Base-by-base conservation (phyloP, 2,888 invertebrate species). In the Thymelicus sylvestris region DNA sequence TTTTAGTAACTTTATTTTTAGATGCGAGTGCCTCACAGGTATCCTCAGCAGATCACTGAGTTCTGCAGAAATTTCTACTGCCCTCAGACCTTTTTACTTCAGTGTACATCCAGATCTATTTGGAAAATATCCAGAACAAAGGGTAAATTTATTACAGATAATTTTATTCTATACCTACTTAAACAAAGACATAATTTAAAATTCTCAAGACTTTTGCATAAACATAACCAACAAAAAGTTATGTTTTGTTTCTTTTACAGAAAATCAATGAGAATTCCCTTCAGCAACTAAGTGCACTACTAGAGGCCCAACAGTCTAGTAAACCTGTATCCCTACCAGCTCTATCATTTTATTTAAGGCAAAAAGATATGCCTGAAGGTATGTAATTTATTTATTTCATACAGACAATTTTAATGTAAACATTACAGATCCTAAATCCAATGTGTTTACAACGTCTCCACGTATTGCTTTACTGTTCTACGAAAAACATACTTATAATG, bases 101-200 rank as follows among this genome's bases (percentile, higher is more conserved):
- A 96, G 96, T 72, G 98, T 99, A 4, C 99, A 99, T 94, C 99
- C 99, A 12, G 99, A 99, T 93, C 95, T 99, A 61, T 99, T 99
- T 94, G 98, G 98, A 67, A 96, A 97, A 90, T 96, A 97, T 94
- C 99, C 99, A 48, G 96, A 95, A 83, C 97, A 98, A 93, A 95
- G 97, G 88, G 98, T 98, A 94, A 70, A 31, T 12, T 24, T 3
- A 19, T 8, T 24, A 55, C 24, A 24, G 8, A 1, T 55, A 4
- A 0, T 12, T 24, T 55, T 6, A 7, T 13, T 55, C 24, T 24
- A 50, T 50, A n/a, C n/a, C n/a, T n/a, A 52, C 6, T 7, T 55
- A 55, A 24, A 55, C 24, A 24, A 0, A 39, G 3, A 12, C 4
- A 10, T 12, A 12, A 44, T 44, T 10, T 44, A 12, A 44, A 44